These are phyloP conservation scores for Climacteris rufus DNA, from an alignment of 2,113 vertebrate genomes.

Conservation along the genomic window DNA sequence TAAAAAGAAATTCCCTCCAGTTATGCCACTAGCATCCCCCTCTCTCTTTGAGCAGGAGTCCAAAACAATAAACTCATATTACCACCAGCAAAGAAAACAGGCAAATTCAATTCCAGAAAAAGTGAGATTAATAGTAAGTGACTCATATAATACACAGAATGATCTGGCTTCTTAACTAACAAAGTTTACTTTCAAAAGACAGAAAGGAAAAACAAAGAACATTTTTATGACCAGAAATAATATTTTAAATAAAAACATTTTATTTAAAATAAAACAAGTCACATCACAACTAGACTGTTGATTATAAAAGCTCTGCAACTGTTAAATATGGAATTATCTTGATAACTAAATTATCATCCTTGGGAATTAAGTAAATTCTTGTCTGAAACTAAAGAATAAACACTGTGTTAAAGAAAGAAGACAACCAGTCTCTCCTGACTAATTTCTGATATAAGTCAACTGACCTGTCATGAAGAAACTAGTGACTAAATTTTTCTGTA, in stretches of 20 bases:
- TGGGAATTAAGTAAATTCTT: neutral
- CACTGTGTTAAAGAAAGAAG: neutral
- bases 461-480: neutral
- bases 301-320: neutral
- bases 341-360: neutral
- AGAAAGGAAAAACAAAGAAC: neutral
- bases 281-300: neutral
- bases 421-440: neutral
- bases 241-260: neutral
- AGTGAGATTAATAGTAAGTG: slow-evolving; percentile 52
- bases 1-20: slow-evolving; percentile 65
- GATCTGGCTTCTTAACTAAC: slow-evolving; percentile 25
- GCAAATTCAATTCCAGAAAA: slow-evolving; percentile 56
- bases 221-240: neutral
- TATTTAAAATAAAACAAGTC: neutral
- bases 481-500: neutral
- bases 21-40: slow-evolving; percentile 66
- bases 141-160: slow-evolving; percentile 41
- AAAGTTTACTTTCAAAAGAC: slow-evolving; percentile 36
- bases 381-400: neutral
- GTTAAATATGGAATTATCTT: neutral
- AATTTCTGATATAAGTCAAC: neutral
- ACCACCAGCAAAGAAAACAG: slow-evolving; percentile 19
- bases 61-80: slow-evolving; percentile 51
- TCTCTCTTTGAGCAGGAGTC: slow-evolving; percentile 33